Evolutionary conservation across 2,113 vertebrate genomes (phyloP).

Genomic region (Entelurus aequoreus): DNA sequence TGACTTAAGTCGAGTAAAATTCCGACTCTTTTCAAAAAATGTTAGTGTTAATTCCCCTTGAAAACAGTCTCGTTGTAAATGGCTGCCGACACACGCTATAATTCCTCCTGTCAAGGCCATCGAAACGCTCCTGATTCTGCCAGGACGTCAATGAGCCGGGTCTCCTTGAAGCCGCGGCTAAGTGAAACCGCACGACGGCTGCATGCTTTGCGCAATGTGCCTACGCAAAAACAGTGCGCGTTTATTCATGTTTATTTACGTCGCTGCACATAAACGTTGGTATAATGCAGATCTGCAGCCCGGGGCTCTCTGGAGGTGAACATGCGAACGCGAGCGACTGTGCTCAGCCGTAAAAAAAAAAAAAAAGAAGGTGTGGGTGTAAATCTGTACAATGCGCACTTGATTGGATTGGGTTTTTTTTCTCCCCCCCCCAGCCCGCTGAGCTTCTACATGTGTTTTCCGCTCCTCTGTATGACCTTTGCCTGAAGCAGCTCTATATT

Average conservation of each 20-base stretch:
- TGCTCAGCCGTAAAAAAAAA: conserved; percentile 9
- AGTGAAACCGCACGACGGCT: conserved; percentile 38
- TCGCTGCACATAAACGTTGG: conserved; percentile 16
- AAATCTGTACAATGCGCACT: conserved; percentile 27
- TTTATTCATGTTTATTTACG: conserved; percentile 30
- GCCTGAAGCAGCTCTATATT: conserved; percentile 48
- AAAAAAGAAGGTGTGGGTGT: conserved; percentile 14
- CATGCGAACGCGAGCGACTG: neutral
- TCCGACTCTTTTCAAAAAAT: too few relatives aligned
- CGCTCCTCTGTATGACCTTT: conserved; percentile 57
- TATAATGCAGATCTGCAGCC: conserved; percentile 19
- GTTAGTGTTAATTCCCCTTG: conserved; percentile 26
- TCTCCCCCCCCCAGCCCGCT: conserved; percentile 1
- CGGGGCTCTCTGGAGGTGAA: conserved; percentile 10
- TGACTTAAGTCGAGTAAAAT: too few relatives aligned
- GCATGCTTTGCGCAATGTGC: conserved; percentile 15
- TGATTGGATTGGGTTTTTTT: conserved; percentile 41
- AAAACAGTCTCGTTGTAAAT: conserved; percentile 35
- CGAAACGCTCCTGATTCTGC: conserved; percentile 48
- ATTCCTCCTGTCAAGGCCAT: conserved; percentile 61
- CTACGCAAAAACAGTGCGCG: conserved; percentile 15
- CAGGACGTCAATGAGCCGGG: conserved; percentile 59
- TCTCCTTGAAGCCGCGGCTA: too few relatives aligned
- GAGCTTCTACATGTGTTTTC: conserved; percentile 31
- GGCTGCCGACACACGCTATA: conserved; percentile 49